phyloP scores from a whole-genome alignment of 2,888 invertebrate species.

The Lasius platythorax region DNA sequence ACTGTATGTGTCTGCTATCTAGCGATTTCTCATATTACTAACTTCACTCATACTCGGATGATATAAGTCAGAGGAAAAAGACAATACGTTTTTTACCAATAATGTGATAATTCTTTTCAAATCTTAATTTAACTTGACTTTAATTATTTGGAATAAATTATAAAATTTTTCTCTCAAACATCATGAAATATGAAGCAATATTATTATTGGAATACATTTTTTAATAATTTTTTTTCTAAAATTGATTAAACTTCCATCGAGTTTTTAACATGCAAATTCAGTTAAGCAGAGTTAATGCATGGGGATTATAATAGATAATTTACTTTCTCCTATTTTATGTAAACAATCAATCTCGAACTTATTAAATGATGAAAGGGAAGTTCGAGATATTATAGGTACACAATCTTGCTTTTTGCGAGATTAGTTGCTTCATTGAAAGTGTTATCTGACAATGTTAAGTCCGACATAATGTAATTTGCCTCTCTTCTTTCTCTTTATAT shows the following conservation, averaged over 20 bases:
- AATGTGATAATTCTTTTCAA: neutral
- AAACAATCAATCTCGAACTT: neutral
- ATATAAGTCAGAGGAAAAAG: neutral
- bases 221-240: neutral
- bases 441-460: neutral
- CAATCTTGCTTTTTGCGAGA: neutral
- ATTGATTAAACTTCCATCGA: neutral
- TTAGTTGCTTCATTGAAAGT: neutral
- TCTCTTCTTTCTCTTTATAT: neutral
- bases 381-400: neutral
- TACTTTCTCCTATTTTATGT: neutral
- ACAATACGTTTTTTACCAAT: neutral
- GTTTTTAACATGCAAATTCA: neutral
- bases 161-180: neutral
- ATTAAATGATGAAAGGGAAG: neutral
- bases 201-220: neutral
- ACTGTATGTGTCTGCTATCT: constrained; percentile 4
- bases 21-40: neutral
- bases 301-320: neutral
- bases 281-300: neutral
- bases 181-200: neutral
- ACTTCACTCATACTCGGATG: neutral
- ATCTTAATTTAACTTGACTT: neutral
- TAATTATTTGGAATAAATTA: neutral
- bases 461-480: neutral